Percentiles rank a stretch among this genome's conserved stretches.
Evolutionary conservation across 2,797 vertebrate genomes (phyloP).

Genomic region (Macrochelys suwanniensis): DNA sequence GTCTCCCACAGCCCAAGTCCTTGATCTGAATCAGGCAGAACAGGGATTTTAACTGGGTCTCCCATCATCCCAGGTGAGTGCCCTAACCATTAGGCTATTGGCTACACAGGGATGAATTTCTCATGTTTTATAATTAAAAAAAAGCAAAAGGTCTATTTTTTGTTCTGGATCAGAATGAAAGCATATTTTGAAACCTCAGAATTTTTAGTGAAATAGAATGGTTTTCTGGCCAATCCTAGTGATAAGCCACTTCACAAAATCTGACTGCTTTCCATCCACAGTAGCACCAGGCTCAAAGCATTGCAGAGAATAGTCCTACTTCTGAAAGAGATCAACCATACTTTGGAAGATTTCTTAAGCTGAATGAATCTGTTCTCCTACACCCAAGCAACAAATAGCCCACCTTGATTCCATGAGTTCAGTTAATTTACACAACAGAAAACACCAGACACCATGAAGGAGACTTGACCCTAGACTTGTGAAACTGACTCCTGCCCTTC

Average conservation of each 20-base stretch:
- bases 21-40: too few species aligned
- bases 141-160: background rate
- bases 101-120: background rate
- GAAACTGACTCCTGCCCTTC: background rate
- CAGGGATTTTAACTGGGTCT: too few species aligned
- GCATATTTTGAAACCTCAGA: too few species aligned
- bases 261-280: too few species aligned
- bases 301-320: too few species aligned
- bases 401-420: background rate
- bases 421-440: background rate
- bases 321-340: too few species aligned
- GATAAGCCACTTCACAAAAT: too few species aligned
- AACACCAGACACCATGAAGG: background rate
- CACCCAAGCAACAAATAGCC: background rate
- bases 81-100: background rate
- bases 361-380: background rate
- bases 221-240: too few species aligned
- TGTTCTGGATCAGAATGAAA: background rate
- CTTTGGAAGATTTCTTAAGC: background rate
- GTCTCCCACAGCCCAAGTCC: too few species aligned
- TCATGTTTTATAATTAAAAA: background rate
- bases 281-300: too few species aligned
- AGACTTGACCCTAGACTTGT: background rate
- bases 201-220: too few species aligned
- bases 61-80: too few species aligned